These are phyloP conservation scores for Elmis aenea DNA, from an alignment of 2,888 invertebrate species.

Conservation along the genomic window DNA sequence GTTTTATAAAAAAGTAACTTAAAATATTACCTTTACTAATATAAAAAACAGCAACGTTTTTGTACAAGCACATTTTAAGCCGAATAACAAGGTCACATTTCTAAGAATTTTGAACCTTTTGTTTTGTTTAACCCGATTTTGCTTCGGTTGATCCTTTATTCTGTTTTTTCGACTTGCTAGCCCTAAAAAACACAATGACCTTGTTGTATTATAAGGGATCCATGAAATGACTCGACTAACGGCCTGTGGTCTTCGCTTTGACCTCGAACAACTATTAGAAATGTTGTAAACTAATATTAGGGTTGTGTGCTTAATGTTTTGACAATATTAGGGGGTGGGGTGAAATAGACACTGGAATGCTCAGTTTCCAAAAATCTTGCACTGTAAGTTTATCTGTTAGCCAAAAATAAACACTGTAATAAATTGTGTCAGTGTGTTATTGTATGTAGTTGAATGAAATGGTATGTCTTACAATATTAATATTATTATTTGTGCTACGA, in stretches of 20 bases:
- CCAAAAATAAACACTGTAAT: too few species aligned
- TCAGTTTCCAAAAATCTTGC: slow-evolving; percentile 15
- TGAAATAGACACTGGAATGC: slow-evolving; percentile 12
- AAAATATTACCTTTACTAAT: too few species aligned
- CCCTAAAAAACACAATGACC: slow-evolving; percentile 31
- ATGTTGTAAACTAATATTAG: slow-evolving; percentile 36
- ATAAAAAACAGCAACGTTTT: too few species aligned
- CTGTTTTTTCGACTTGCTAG: slow-evolving; percentile 10
- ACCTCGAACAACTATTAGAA: slow-evolving; percentile 35
- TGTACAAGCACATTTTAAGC: too few species aligned
- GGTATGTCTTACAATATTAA: too few species aligned
- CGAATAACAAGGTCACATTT: too few species aligned
- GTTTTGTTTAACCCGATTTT: slow-evolving; percentile 6
- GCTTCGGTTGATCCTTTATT: slow-evolving; percentile 11
- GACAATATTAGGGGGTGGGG: slow-evolving; percentile 32
- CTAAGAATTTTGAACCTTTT: slow-evolving; percentile 3
- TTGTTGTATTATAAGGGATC: slow-evolving; percentile 26
- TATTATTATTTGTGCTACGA: too few species aligned
- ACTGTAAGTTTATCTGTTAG: too few species aligned
- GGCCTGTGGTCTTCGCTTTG: slow-evolving; percentile 32
- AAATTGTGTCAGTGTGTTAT: too few species aligned
- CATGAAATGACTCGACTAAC: slow-evolving; percentile 23
- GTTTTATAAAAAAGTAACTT: too few species aligned
- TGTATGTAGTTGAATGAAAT: too few species aligned
- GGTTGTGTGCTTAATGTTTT: slow-evolving; percentile 40